Percentiles rank a stretch among this genome's conserved stretches.
These are phyloP conservation scores for Neofelis nebulosa DNA, from an alignment of 2,113 vertebrate genomes.

Conservation along the genomic window DNA sequence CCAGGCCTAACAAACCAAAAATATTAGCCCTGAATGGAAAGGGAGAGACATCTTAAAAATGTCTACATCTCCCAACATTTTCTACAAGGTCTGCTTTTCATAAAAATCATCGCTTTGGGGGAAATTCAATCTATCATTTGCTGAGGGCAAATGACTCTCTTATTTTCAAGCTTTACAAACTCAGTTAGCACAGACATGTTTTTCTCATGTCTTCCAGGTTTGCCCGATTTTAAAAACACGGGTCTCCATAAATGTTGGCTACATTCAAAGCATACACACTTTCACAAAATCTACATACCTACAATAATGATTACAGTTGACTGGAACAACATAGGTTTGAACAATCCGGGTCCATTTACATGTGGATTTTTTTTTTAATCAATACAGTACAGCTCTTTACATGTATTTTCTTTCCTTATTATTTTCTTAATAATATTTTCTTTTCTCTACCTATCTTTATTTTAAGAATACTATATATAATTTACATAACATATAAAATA, in stretches of 20 bases:
- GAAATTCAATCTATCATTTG: neutral
- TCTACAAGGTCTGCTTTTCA: neutral
- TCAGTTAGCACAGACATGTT: neutral
- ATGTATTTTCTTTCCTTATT: neutral
- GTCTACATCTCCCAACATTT: neutral
- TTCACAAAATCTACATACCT: neutral
- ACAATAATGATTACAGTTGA: neutral
- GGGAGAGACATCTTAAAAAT: neutral
- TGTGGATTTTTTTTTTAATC: neutral
- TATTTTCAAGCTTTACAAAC: neutral
- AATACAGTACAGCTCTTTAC: neutral
- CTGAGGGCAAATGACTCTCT: neutral
- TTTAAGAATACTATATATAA: neutral
- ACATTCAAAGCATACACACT: neutral
- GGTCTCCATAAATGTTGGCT: neutral
- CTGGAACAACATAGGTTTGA: neutral
- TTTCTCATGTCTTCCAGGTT: neutral
- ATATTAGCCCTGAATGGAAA: neutral
- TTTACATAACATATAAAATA: neutral
- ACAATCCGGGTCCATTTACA: neutral
- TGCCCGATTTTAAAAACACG: neutral
- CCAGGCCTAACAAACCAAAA: neutral
- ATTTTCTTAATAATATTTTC: neutral
- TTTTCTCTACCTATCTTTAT: neutral
- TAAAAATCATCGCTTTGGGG: neutral